Conservation (phyloP, 2,888 invertebrate genomes). For the Zhuqinia jingwanae region DNA sequence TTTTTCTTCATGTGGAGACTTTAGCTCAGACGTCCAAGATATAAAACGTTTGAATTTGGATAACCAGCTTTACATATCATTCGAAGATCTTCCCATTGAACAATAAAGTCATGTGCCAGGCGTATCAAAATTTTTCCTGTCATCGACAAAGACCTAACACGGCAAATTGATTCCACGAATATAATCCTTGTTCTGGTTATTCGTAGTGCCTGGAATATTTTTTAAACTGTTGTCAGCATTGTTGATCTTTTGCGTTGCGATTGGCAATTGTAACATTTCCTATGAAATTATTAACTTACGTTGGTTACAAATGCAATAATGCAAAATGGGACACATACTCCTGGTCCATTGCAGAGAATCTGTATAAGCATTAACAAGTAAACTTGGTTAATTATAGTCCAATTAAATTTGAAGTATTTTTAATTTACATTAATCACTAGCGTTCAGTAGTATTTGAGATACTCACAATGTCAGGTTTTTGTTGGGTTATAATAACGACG, state of each 20-base stretch:
- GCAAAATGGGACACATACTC: conserved; percentile 97
- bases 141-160: conserved; percentile 93
- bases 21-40: too few relatives aligned
- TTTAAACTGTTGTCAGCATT: background rate
- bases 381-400: background rate
- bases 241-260: too few relatives aligned
- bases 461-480: conserved; percentile 86
- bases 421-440: too few relatives aligned
- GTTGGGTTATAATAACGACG: conserved; percentile 86
- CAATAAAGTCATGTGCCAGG: conserved; percentile 92
- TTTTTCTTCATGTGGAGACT: too few relatives aligned
- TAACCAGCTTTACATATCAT: background rate
- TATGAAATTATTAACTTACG: conserved; percentile 80
- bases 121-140: conserved; percentile 92
- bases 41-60: background rate
- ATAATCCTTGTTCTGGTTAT: conserved; percentile 88
- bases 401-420: background rate
- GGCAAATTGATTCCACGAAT: conserved; percentile 97
- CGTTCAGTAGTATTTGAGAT: conserved; percentile 22
- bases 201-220: conserved; percentile 14
- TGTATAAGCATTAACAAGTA: conserved; percentile 68
- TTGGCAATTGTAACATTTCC: conserved; percentile 5
- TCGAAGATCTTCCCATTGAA: conserved; percentile 93
- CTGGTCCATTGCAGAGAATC: conserved; percentile 96
- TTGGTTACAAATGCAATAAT: conserved; percentile 88